These are phyloP conservation scores for Sebastes miniatus DNA, from an alignment of 2,797 vertebrate genomes.

Conservation along the genomic window DNA sequence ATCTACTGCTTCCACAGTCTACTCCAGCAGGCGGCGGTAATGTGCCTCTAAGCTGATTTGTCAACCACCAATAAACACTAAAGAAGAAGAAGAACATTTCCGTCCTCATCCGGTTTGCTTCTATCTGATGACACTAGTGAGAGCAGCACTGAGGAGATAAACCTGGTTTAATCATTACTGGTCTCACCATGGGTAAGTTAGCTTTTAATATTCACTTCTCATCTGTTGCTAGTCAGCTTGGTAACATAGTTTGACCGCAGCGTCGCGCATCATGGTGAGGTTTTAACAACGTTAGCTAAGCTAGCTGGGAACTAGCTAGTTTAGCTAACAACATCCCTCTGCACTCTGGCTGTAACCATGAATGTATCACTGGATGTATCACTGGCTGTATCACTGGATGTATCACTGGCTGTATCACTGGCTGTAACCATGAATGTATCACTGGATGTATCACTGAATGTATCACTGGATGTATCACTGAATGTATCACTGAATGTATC, in stretches of 20 bases:
- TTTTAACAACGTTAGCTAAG: neutral
- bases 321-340: neutral
- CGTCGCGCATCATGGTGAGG: neutral
- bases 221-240: neutral
- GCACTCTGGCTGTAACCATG: too few species aligned
- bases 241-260: too few species aligned
- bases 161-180: too few species aligned
- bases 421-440: too few species aligned
- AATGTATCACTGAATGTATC: too few species aligned
- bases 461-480: too few species aligned
- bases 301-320: neutral
- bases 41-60: too few species aligned
- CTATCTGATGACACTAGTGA: neutral
- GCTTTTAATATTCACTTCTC: rapidly evolving
- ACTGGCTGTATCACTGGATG: too few species aligned
- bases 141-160: neutral
- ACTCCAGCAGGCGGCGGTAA: neutral
- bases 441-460: too few species aligned
- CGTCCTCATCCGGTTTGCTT: neutral
- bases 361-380: rapidly evolving
- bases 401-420: too few species aligned
- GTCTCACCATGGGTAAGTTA: constrained; percentile 29
- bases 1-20: too few species aligned
- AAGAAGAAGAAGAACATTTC: neutral
- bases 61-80: neutral